Evolutionary conservation across 2,113 vertebrate species (phyloP).

Genomic region (Ginglymostoma cirratum): DNA sequence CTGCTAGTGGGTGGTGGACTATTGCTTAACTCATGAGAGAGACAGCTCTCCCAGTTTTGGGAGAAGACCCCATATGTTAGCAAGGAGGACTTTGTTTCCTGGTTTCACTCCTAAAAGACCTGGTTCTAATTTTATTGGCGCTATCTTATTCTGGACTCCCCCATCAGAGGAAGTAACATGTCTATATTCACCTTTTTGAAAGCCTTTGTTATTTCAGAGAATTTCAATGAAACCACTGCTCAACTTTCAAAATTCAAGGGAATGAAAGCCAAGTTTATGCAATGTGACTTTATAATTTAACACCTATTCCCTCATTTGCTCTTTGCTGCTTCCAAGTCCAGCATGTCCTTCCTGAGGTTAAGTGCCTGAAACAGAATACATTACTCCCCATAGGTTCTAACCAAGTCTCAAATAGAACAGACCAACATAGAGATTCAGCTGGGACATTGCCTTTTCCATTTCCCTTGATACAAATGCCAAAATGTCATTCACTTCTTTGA

Average conservation of each 20-base stretch:
- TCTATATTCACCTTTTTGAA: neutral
- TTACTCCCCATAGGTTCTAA: neutral
- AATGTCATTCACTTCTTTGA: too few species aligned
- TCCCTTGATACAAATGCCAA: neutral
- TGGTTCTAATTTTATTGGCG: too few species aligned
- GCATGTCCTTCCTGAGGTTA: neutral
- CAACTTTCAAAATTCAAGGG: neutral
- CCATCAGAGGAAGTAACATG: neutral
- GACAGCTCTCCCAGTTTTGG: too few species aligned
- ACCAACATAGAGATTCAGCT: neutral
- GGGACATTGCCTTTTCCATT: neutral
- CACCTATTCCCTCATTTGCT: neutral
- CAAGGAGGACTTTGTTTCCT: too few species aligned
- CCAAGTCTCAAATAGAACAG: neutral
- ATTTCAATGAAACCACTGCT: too few species aligned
- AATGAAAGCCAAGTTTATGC: neutral
- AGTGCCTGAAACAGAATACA: neutral
- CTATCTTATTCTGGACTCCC: neutral
- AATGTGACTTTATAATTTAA: neutral
- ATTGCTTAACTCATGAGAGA: too few species aligned
- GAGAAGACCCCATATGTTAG: too few species aligned
- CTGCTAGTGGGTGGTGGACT: too few species aligned
- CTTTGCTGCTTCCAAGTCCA: neutral
- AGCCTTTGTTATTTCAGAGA: neutral
- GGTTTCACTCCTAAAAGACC: too few species aligned